Base-by-base conservation (phyloP, 2,888 invertebrate species). In the Dorcus parallelipipedus region DNA sequence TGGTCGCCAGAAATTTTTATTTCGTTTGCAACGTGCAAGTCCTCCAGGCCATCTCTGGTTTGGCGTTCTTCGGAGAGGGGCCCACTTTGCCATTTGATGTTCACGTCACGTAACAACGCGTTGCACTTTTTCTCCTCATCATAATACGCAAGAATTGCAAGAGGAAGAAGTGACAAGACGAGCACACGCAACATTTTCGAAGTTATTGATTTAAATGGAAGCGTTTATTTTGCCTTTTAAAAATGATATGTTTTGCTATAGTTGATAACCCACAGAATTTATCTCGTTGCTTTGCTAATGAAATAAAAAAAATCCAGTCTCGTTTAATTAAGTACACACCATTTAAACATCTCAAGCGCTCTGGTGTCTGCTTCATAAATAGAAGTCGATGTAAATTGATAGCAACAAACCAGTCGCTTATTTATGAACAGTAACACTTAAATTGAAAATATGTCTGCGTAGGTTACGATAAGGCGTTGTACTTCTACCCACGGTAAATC, bases 21-120 rank as follows among this genome's bases (percentile, higher is more conserved):
- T 54, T 51, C 49, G 38, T 40, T 49, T 9, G 58, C 45, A 14
- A 51, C 42, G 20, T 14, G 9, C 2, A 54, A 4, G n/a, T 6
- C 38, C 14, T 10, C 14, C 38, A 54, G 47, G 33, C 45, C 54
- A 14, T 54, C 26, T 38, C 26, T 45, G 7, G 48, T 54, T 48
- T 48, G 17, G 2, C 9, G 4, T 17, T 33, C 6, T 26, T 53
- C 26, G 10, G 14, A 14, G 9, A 38, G 17, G 7, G 42, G 26
- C 20, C n/a, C 9, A 9, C 4, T 17, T 5, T 26, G n/a, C 45
- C 38, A 47, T 4, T 9, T 17, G 9, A 45, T 54, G 8, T 33
- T 38, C 20, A 54, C 47, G 9, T 38, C 54, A 9, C 45, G 14
- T 45, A 53, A 42, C 45, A 47, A 17, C 17, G 9, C 10, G 38